A percentile compares a stretch with the other conserved stretches of the same genome.
Evolutionary conservation across 2,113 vertebrate genomes (phyloP).

Genomic region (Turdus rufiventris): DNA sequence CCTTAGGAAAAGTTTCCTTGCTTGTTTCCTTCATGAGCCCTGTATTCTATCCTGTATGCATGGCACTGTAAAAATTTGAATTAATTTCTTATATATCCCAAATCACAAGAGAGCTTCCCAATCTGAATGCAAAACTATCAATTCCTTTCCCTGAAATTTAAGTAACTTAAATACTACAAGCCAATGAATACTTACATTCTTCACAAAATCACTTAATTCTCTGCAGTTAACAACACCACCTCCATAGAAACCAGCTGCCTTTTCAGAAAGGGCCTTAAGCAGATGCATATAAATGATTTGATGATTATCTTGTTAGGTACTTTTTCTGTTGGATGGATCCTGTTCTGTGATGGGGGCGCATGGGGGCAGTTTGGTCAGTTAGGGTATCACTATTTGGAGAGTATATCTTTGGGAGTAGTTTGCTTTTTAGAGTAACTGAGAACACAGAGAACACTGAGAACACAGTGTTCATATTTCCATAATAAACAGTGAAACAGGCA

Average conservation of each 20-base stretch:
- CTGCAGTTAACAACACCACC: neutral
- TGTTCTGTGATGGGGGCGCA: neutral
- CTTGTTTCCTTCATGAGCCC: neutral
- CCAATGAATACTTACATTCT: neutral
- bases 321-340: neutral
- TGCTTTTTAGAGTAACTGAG: neutral
- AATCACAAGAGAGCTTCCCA: neutral
- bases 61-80: neutral
- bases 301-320: neutral
- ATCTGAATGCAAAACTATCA: neutral
- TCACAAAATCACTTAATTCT: neutral
- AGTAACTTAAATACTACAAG: neutral
- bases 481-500: neutral
- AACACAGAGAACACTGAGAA: no score
- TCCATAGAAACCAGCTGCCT: neutral
- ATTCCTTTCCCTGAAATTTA: neutral
- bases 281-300: neutral
- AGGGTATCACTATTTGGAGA: neutral
- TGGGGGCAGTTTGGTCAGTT: neutral
- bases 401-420: neutral
- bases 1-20: neutral
- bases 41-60: neutral
- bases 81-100: neutral
- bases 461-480: neutral
- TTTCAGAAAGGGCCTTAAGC: neutral